Base-by-base conservation (phyloP, 2,113 vertebrate genomes). In the Cygnus buccinator region DNA sequence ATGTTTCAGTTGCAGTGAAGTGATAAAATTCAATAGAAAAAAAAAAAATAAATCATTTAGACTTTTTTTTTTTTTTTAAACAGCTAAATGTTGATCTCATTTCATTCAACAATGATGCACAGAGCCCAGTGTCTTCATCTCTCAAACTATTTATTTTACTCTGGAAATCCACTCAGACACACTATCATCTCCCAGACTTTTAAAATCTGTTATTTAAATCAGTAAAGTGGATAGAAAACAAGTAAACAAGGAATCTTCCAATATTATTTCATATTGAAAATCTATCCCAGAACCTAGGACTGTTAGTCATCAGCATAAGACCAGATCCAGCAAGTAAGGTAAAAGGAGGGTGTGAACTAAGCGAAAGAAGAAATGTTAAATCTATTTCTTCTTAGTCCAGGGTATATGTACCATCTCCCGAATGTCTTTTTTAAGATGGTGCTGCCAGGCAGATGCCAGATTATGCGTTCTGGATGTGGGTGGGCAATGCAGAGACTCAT, bases 371-470 rank as follows among this genome's bases (percentile, higher is more conserved):
- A 88, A 92, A 44, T 55, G 57, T 85, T 58, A 62, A 58, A 77
- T 76, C 62, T 80, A 31, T 94, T 91, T 93, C 71, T 71, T 93
- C 90, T 95, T 22, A 26, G 67, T 85, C 74, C 74, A 92, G 50
- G 44, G 78, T 80, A 10, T 54, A 50, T 52, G 26, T 65, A 17
- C 16, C 0, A 2, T 58, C 94, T 94, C 88, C 94, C 66, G 23
- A 28, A 17, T 4, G n/a, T 83, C 95, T 94, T 90, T 67, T 91
- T 91, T 79, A 35, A 83, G 66, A 82, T 93, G 90, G 92, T 76
- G 87, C 1, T 12, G 44, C n/a, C 12, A 22, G 68, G 41, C 11
- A 41, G 26, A 65, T 95, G 84, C 76, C 80, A 91, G 44, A 43
- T 22, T 87, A 9, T 58, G 55, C 44, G 16, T 41, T 95, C 89